phyloP scores from a whole-genome alignment of 2,113 vertebrate genomes.

The Prunella fulvescens region DNA sequence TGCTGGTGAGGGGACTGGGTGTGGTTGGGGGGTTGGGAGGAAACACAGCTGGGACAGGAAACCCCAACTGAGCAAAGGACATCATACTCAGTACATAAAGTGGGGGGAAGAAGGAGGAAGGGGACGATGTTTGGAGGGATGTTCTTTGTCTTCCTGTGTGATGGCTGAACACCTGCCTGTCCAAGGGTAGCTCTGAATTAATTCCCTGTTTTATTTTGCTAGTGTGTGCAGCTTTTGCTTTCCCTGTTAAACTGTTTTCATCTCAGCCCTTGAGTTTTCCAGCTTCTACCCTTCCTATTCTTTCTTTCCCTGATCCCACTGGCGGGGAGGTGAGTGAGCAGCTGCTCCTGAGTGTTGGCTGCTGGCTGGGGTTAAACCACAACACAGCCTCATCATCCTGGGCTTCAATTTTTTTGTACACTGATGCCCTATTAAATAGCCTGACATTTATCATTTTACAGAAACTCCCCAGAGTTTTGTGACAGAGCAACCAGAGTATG shows the following conservation, averaged over 20 bases:
- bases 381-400: background rate
- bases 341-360: background rate
- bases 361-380: background rate
- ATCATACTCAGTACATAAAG: background rate
- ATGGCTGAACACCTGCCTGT: background rate
- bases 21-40: background rate
- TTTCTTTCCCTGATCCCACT: background rate
- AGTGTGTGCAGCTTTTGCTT: background rate
- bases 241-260: background rate
- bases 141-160: background rate
- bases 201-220: background rate
- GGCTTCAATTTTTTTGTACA: background rate
- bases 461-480: background rate
- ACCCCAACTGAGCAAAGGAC: background rate
- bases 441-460: background rate
- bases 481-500: background rate
- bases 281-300: background rate
- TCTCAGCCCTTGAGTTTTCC: background rate
- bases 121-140: background rate
- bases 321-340: background rate
- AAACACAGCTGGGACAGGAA: background rate
- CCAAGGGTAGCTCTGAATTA: background rate
- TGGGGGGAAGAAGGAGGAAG: background rate
- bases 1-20: rapidly evolving
- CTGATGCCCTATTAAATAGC: background rate